These are phyloP conservation scores for Numida meleagris DNA, from an alignment of 2,113 vertebrate species.

Conservation along the genomic window DNA sequence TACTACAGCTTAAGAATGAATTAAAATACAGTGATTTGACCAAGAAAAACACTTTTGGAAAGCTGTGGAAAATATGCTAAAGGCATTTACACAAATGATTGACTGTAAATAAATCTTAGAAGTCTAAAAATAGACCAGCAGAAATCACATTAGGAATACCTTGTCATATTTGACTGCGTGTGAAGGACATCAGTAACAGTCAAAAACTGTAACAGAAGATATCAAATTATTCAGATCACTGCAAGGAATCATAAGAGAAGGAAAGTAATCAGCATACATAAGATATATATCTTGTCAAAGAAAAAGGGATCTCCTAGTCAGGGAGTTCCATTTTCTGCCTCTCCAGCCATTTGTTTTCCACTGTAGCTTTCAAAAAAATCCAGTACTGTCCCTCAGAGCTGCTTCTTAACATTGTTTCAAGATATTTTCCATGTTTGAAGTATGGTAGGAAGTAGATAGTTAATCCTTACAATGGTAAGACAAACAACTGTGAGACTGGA, in stretches of 20 bases:
- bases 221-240: neutral
- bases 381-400: neutral
- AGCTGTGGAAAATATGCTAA: neutral
- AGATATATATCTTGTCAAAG: neutral
- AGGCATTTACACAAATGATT: neutral
- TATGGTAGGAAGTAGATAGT: neutral
- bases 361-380: neutral
- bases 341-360: neutral
- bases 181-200: neutral
- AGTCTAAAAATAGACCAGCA: neutral
- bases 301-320: neutral
- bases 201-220: neutral
- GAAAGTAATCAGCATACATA: neutral
- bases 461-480: neutral
- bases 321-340: neutral
- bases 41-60: neutral
- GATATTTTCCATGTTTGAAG: neutral
- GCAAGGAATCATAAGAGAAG: neutral
- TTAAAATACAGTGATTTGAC: neutral
- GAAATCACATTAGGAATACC: neutral
- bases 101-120: neutral
- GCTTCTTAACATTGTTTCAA: neutral
- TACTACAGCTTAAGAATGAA: neutral
- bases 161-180: neutral
- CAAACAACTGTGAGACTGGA: neutral